Evolutionary conservation across 2,797 vertebrate genomes (phyloP).

Genomic region (Danio kyathit): DNA sequence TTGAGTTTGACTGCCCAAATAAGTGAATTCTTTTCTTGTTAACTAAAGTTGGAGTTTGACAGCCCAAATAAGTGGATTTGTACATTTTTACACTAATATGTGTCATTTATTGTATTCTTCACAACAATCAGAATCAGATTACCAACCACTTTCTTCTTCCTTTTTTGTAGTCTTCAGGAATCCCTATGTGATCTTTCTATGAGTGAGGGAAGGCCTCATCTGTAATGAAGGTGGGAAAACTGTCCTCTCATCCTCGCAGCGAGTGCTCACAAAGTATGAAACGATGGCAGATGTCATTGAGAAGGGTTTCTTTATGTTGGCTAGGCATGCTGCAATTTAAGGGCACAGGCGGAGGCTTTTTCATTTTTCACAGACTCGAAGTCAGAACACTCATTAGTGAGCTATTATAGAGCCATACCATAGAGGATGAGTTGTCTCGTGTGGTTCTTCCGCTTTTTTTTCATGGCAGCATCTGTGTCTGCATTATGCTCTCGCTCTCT

Average conservation of each 20-base stretch:
- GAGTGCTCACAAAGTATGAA: background rate
- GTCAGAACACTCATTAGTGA: conserved; percentile 54
- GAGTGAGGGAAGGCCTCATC: background rate
- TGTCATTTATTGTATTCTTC: background rate
- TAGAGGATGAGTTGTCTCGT: conserved; percentile 43
- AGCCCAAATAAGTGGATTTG: too few species aligned
- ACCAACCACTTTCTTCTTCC: background rate
- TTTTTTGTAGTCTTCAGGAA: background rate
- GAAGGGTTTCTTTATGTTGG: conserved; percentile 35
- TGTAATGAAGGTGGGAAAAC: conserved; percentile 12
- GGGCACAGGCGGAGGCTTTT: conserved; percentile 41
- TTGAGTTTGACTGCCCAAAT: too few species aligned
- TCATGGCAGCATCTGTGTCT: conserved; percentile 54
- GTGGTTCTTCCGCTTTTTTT: conserved; percentile 44
- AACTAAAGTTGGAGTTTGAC: too few species aligned
- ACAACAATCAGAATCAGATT: conserved; percentile 1
- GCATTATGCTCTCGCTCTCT: conserved; percentile 47
- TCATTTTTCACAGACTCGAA: conserved; percentile 55
- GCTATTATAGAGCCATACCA: conserved; percentile 51
- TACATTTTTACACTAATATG: too few species aligned
- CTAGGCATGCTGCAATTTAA: conserved; percentile 27
- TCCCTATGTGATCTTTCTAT: background rate
- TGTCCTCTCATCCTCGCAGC: conserved; percentile 23
- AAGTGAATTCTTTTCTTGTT: too few species aligned
- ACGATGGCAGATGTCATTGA: conserved; percentile 37